Percentiles rank a stretch among this genome's conserved stretches.
These are phyloP conservation scores for Ennomos erosarius DNA, from an alignment of 2,888 invertebrate species.

Conservation along the genomic window DNA sequence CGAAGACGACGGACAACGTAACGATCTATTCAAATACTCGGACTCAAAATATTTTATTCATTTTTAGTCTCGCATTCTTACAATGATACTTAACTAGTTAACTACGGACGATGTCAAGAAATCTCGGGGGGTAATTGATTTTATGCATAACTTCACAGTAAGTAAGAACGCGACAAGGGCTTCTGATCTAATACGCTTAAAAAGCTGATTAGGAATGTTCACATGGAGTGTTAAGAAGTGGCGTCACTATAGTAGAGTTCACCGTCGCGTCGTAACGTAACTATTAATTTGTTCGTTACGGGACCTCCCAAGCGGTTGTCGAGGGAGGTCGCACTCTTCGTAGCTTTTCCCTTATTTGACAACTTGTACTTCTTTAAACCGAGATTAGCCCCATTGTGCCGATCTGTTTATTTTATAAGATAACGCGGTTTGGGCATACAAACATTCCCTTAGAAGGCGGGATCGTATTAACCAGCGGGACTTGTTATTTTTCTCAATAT, in stretches of 20 bases:
- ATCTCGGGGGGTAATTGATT: slow-evolving; percentile 52
- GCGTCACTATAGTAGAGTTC: slow-evolving; percentile 44
- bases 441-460: slow-evolving; percentile 51
- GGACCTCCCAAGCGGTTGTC: slow-evolving; percentile 75
- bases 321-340: slow-evolving; percentile 34
- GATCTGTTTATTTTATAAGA: slow-evolving; percentile 35
- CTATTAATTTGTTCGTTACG: slow-evolving; percentile 67
- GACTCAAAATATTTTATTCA: slow-evolving; percentile 66
- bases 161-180: slow-evolving; percentile 14
- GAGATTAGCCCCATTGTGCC: slow-evolving; percentile 54
- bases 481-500: slow-evolving; percentile 56
- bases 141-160: slow-evolving; percentile 45
- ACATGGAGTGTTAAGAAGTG: slow-evolving; percentile 57
- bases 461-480: slow-evolving; percentile 48
- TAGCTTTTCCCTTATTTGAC: slow-evolving; percentile 62
- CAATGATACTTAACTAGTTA: slow-evolving; percentile 47
- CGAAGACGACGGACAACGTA: slow-evolving; percentile 53
- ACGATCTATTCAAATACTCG: slow-evolving; percentile 70
- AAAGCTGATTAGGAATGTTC: slow-evolving; percentile 47
- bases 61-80: slow-evolving; percentile 37
- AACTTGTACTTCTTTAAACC: slow-evolving; percentile 53
- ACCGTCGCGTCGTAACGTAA: slow-evolving; percentile 53
- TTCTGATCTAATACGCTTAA: slow-evolving; percentile 16
- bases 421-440: slow-evolving; percentile 41
- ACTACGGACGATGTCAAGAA: slow-evolving; percentile 46